Evolutionary conservation across 2,888 invertebrate species (phyloP), one percentile per base, ranked within the genome.

Genomic region (Oscheius myriophilus): DNA sequence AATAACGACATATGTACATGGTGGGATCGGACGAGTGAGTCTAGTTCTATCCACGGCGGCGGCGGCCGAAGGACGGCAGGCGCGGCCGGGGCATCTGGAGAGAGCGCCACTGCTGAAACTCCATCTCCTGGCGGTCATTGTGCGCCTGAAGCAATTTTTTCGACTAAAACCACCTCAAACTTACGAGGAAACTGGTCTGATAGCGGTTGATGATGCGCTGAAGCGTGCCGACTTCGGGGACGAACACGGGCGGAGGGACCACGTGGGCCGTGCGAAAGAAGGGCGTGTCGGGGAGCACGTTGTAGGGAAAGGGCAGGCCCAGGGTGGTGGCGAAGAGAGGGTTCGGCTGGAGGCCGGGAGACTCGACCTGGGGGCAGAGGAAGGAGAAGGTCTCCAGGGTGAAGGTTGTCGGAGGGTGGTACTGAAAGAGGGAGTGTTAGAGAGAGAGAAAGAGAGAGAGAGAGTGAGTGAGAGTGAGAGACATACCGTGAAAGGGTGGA

Each of bases 221-320:
- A 6, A 70, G 54, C 11, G 66, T 39, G 0, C 72, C 52, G 7
- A 65, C 16, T 12, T 41, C 54, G 11, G 51, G 62, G 16, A 26
- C 41, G 11, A 39, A 51, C 46, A 57, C 49, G 16, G 73, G 75
- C 0, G 77, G 77, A 11, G 75, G 75, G 33, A 77, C 54, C 18
- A 77, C 73, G 9, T 14, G 58, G 3, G 77, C 70, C 1, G 52
- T 67, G n/a, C 77, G 75, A 41, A 77, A 77, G 62, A 64, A 77
- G 7, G 75, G 71, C n/a, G 77, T 77, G 63, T 77, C 66, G 54
- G 77, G 77, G 18, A 77, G 69, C 49, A 66, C 61, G 46, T 77
- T 71, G 52, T 75, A 77, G 9, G 77, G 74, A 23, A 74, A 74
- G 12, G 77, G 65, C 7, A 75, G 69, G 23, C 53, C 21, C 16